Base-by-base conservation (phyloP, 2,113 vertebrate genomes). In the Equus quagga region DNA sequence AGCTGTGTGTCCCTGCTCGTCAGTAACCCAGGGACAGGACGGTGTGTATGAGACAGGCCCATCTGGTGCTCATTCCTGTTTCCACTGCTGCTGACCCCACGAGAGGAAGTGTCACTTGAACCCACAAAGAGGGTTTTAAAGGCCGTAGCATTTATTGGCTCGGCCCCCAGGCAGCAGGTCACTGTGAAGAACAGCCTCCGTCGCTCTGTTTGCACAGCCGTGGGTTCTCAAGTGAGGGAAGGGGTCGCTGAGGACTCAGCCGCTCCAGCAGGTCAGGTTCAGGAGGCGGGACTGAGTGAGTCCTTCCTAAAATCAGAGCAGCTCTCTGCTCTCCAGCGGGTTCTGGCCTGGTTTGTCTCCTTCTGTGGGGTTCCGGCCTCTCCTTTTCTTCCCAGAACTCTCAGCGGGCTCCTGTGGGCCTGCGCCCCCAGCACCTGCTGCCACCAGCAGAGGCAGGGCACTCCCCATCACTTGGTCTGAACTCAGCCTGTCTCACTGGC, bases 181-280 rank as follows among this genome's bases (percentile, higher is more conserved):
- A 8, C 21, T 19, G 51, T 33, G 82, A 10, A 28, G 44, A 56
- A 41, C 46, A 10, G 70, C 60, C 10, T 4, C 46, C 19, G n/a
- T 6, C 15, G 60, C 73, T 54, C 1, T 3, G 1, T 76, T 31
- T 26, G 11, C 46, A 33, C 12, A 65, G 0, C 60, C 14, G 1
- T 5, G 31, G 81, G 26, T 23, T 10, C 33, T 64, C 4, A 5
- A 13, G 1, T 8, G 64, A 24, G 14, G 31, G 58, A 21, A 14
- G 2, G 1, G 8, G 1, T 41, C 24, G 0, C 36, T 3, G 8
- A 19, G 21, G 8, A 7, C 14, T 6, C 28, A 6, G 44, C 41
- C 24, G 17, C 14, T 31, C 36, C 36, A 24, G 60, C 8, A 44
- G 54, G 31, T 4, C 24, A 1, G 21, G 21, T 10, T 41, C 33